These are phyloP conservation scores for Xyrauchen texanus DNA, from an alignment of 2,113 vertebrate species.

Conservation along the genomic window DNA sequence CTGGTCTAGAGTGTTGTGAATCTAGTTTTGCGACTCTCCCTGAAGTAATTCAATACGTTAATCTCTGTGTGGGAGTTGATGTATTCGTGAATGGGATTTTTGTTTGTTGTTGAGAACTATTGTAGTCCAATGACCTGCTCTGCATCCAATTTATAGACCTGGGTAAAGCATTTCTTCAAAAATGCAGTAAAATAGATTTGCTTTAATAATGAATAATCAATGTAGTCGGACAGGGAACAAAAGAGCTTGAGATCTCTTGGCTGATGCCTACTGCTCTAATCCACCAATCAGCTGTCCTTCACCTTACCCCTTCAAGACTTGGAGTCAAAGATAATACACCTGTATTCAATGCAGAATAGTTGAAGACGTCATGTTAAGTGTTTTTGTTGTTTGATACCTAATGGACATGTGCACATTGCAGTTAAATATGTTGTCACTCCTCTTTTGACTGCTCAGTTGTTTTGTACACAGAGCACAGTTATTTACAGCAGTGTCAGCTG, in stretches of 20 bases:
- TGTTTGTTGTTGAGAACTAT: conserved; percentile 39
- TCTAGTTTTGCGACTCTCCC: not conserved
- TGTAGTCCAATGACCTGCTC: conserved; percentile 8
- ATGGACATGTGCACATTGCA: too few species aligned
- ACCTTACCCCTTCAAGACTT: not conserved
- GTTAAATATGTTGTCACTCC: too few species aligned
- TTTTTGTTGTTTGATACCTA: too few species aligned
- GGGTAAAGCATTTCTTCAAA: conserved; percentile 22
- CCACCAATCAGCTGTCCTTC: conserved; percentile 9
- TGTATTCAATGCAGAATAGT: too few species aligned
- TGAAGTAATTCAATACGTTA: not conserved
- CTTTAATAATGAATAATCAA: conserved; percentile 47
- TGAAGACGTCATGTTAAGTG: too few species aligned
- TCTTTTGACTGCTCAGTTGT: too few species aligned
- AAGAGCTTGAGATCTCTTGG: conserved; percentile 31
- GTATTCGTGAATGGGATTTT: conserved; percentile 38
- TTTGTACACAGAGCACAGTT: too few species aligned
- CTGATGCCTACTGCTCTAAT: not conserved
- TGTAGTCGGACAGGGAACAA: conserved; percentile 38
- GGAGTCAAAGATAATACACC: not conserved
- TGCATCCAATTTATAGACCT: conserved; percentile 15
- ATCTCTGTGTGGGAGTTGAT: conserved; percentile 30
- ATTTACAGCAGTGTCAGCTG: too few species aligned
- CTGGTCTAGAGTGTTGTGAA: conserved; percentile 38
- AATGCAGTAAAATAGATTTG: conserved; percentile 47